A percentile compares a stretch with the other conserved stretches of the same genome.
phyloP scores from a whole-genome alignment of 2,113 vertebrate species.

The Dasypus novemcinctus region DNA sequence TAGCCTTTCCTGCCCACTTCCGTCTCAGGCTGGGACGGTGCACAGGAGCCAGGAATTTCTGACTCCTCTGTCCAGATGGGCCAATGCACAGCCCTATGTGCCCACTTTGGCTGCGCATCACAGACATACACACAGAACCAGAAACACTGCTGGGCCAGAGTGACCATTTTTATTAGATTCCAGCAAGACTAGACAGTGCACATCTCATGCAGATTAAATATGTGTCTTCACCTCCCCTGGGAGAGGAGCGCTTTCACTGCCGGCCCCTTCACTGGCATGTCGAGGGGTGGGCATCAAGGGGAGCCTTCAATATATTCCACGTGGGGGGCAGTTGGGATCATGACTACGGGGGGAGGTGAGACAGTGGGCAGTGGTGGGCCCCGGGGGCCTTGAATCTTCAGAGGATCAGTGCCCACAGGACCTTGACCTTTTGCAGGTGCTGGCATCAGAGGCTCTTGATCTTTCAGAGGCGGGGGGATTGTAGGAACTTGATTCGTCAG shows the following conservation, averaged over 20 bases:
- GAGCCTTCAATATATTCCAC: conserved; percentile 80
- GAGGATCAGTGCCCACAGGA: conserved; percentile 8
- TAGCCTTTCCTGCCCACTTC: not conserved
- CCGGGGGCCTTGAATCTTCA: conserved; percentile 60
- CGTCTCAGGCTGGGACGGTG: not conserved
- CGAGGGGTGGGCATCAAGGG: conserved; percentile 67
- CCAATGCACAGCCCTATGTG: not conserved
- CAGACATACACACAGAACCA: not conserved
- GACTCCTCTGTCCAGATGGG: not conserved
- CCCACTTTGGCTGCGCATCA: not conserved
- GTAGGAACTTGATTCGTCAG: conserved; percentile 31
- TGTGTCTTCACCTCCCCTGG: conserved; percentile 54
- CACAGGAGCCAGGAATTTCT: not conserved
- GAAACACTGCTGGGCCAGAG: conserved; percentile 31
- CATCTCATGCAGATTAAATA: conserved; percentile 79
- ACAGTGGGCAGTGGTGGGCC: conserved; percentile 73
- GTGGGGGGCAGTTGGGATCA: conserved; percentile 73
- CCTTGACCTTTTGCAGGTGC: conserved; percentile 65
- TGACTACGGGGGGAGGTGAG: conserved; percentile 73
- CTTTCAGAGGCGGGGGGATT: conserved; percentile 68
- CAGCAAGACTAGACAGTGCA: conserved; percentile 70
- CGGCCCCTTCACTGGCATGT: conserved; percentile 23
- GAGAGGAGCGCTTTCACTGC: conserved; percentile 28
- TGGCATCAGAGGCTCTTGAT: conserved; percentile 61
- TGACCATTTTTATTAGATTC: conserved; percentile 79